These are phyloP conservation scores for Leptura quadrifasciata DNA, from an alignment of 2,888 invertebrate species.

Conservation along the genomic window DNA sequence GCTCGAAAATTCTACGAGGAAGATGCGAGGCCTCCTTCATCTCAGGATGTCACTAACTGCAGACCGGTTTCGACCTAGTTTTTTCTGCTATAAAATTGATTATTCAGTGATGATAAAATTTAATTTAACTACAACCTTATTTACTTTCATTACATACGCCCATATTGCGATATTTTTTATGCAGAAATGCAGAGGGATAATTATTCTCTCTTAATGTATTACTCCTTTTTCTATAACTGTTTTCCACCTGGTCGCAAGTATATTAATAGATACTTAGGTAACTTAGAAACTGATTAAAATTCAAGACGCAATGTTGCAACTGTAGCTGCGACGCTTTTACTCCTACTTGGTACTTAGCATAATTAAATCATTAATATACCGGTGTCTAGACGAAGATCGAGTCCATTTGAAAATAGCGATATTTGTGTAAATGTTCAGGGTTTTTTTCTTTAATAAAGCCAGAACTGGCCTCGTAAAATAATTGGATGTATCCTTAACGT, in stretches of 20 bases:
- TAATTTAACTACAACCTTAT: no score
- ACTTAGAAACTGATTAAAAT: conserved; percentile 30
- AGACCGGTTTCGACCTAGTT: no score
- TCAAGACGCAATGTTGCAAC: conserved; percentile 35
- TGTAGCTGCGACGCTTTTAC: conserved; percentile 32
- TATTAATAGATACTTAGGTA: neutral
- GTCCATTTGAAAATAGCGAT: conserved; percentile 15
- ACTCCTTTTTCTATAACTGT: neutral
- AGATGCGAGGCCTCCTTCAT: no score
- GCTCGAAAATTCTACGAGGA: no score
- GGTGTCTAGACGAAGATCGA: conserved; percentile 38
- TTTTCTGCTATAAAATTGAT: no score
- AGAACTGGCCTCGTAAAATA: no score
- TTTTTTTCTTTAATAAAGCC: no score
- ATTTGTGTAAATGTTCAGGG: neutral
- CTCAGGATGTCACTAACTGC: no score
- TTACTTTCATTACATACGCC: no score
- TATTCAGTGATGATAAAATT: no score
- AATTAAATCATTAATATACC: conserved; percentile 43
- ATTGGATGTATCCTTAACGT: no score
- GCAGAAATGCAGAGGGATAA: conserved; percentile 3
- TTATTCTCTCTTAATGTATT: neutral
- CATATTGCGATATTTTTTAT: neutral
- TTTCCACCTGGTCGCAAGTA: conserved; percentile 2
- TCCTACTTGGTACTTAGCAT: conserved; percentile 43